These are phyloP conservation scores for Pampus argenteus DNA, from an alignment of 2,797 vertebrate genomes.

Conservation along the genomic window DNA sequence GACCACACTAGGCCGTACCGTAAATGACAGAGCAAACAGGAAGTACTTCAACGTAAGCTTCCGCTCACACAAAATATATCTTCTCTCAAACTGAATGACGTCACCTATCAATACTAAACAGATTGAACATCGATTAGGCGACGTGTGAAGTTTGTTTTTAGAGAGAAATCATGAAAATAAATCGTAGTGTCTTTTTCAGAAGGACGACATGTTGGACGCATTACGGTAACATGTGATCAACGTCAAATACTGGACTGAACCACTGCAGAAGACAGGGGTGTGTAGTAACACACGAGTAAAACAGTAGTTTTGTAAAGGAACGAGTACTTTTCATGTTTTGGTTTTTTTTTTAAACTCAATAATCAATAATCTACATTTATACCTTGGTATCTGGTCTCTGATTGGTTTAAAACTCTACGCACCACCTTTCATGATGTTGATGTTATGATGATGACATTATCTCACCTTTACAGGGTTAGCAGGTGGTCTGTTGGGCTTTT, in stretches of 20 bases:
- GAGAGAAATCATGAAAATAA: neutral
- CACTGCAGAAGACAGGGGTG: no score
- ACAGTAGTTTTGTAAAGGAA: no score
- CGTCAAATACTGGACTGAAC: constrained; percentile 42
- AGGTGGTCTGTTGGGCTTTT: no score
- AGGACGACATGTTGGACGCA: fast-evolving
- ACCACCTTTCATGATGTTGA: no score
- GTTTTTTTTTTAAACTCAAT: no score
- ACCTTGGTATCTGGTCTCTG: no score
- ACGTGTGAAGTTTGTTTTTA: neutral
- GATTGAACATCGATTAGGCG: fast-evolving
- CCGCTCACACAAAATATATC: neutral
- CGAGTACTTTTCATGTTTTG: no score
- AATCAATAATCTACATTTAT: no score
- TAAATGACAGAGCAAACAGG: constrained; percentile 15
- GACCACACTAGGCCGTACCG: constrained; percentile 49
- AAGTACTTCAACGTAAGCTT: neutral
- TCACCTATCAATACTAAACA: neutral
- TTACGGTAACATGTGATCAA: constrained; percentile 58
- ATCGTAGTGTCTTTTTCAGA: fast-evolving
- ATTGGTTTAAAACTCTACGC: no score
- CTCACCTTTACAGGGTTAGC: no score
- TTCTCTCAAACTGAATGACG: fast-evolving
- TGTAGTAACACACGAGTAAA: no score
- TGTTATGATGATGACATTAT: no score